These are phyloP conservation scores for Ectemnius cavifrons DNA, from an alignment of 2,888 invertebrate species.

Conservation along the genomic window DNA sequence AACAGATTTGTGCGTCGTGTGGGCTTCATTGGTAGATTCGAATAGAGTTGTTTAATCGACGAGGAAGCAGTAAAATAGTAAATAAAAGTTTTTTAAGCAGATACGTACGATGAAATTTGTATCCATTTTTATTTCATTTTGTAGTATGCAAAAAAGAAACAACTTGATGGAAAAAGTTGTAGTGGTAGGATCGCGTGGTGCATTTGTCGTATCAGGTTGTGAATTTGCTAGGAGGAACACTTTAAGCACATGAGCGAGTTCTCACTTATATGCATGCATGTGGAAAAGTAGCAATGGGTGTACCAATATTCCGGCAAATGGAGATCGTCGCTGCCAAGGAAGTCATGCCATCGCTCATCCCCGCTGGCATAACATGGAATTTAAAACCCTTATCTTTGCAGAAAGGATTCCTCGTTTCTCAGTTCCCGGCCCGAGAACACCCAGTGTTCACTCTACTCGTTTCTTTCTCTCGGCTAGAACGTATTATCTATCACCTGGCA, in stretches of 20 bases:
- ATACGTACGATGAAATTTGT: no score
- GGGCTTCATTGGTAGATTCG: no score
- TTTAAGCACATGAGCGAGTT: no score
- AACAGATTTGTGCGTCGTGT: not conserved
- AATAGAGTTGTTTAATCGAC: no score
- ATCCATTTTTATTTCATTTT: no score
- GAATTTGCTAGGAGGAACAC: no score
- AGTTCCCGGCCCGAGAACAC: not conserved
- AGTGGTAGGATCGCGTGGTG: no score
- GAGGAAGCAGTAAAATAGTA: no score
- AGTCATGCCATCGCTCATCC: conserved; percentile 61
- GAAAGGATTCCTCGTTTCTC: conserved; percentile 26
- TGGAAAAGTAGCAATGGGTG: conserved; percentile 53
- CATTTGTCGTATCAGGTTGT: no score
- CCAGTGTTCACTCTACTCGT: conserved; percentile 7
- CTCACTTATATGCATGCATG: conserved; percentile 4
- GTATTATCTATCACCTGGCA: conserved; percentile 35
- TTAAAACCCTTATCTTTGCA: conserved; percentile 57
- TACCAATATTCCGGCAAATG: conserved; percentile 59
- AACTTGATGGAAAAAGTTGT: no score
- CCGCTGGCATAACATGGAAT: conserved; percentile 49
- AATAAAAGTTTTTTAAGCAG: no score
- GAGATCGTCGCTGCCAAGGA: conserved; percentile 57
- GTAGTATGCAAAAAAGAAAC: no score
- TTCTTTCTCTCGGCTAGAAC: conserved; percentile 24